Evolutionary conservation across 2,113 vertebrate genomes (phyloP), one percentile per base, ranked within the genome.

Genomic region (Ameiurus melas): DNA sequence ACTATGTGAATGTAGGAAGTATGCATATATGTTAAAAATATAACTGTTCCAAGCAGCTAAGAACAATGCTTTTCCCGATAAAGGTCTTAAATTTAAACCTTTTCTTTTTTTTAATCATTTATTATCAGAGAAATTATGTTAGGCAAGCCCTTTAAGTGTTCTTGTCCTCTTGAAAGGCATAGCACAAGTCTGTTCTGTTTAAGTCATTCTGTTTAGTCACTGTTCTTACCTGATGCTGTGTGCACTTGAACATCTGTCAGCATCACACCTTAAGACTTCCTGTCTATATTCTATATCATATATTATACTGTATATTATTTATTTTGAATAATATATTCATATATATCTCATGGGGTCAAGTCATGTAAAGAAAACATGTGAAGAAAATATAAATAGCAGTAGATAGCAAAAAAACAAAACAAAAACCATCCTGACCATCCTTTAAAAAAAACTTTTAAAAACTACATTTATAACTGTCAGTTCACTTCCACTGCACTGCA

Each of bases 1-100:
- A 80, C 66, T 81, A 70, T 86, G 39, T 84, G 81, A 80, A 86
- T 87, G 83, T 77, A 85, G 53, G 81, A 60, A 66, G 70, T 70
- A 84, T 71, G 36, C 57, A 83, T 79, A 57, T 27, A 62, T 85
- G 36, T 81, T 14, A 47, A 30, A 57, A 57, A 14, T 5, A 53
- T 8, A 30, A 78, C 13, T 36, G 79, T 73, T 77, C 53, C 27
- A 57, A 86, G 73, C 27, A 33, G 36, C 27, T 64, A 33, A 51
- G 17, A 27, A 20, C 39, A 86, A 78, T 13, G 25, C 33, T 62
- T 3, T 55, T 51, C 43, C 22, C 5, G 19, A n/a, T 66, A 66
- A 66, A 66, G 58, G 13, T 39, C 9, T 51, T 30, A 4, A 47
- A 51, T 68, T 47, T 30, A 84, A 79, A 79, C 9, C 22, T 53